Conservation (phyloP, 2,888 invertebrate genomes). For the Pelosia muscerda region DNA sequence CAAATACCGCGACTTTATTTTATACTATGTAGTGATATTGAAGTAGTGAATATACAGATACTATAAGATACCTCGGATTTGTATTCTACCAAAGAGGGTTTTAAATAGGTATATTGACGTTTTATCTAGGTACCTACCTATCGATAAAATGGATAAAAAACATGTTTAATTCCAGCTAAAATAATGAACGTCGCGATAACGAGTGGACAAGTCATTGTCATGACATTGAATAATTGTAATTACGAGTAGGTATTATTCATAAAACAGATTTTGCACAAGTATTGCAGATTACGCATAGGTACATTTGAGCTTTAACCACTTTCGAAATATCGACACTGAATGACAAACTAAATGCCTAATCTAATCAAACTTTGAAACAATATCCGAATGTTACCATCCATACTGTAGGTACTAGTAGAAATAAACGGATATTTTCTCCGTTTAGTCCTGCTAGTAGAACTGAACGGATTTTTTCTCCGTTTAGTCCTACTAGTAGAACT, state of each 20-base stretch:
- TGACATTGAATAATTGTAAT: no score
- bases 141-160: neutral
- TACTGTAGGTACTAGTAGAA: no score
- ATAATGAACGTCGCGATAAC: neutral
- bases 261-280: neutral
- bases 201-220: conserved; percentile 1
- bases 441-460: neutral
- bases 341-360: neutral
- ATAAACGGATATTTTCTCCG: neutral
- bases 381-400: no score
- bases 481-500: conserved; percentile 1
- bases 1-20: no score
- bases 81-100: no score
- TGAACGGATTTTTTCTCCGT: conserved; percentile 1
- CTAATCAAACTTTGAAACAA: neutral
- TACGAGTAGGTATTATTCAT: no score
- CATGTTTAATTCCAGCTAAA: conserved; percentile 4
- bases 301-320: neutral
- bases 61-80: no score
- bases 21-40: no score
- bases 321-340: neutral
- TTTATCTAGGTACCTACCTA: neutral
- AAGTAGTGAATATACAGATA: no score
- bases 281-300: no score
- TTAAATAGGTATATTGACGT: neutral